Percentiles rank a stretch among this genome's conserved stretches.
phyloP scores from a whole-genome alignment of 2,888 invertebrate species.

The Callyntrura guangdongensis region DNA sequence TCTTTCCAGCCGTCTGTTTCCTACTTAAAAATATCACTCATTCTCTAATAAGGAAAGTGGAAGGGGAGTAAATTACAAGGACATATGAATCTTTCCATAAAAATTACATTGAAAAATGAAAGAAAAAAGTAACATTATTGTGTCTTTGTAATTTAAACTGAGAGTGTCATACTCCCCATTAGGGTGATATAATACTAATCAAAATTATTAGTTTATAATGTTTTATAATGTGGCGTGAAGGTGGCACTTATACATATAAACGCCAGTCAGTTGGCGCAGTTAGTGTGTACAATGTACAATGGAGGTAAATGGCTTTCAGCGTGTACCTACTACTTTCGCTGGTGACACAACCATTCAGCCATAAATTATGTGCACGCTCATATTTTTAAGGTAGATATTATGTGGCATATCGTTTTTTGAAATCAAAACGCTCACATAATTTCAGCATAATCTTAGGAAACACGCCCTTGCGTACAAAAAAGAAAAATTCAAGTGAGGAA shows the following conservation, averaged over 20 bases:
- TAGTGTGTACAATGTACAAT: slow-evolving; percentile 11
- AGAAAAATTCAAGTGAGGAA: background rate
- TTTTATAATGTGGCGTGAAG: slow-evolving; percentile 2
- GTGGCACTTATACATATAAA: background rate
- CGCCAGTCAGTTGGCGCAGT: slow-evolving; percentile 29
- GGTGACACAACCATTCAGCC: slow-evolving; percentile 73
- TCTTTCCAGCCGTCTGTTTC: slow-evolving; percentile 23
- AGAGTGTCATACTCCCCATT: background rate
- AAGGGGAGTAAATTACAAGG: slow-evolving; percentile 63
- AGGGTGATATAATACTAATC: background rate
- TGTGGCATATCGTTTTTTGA: background rate
- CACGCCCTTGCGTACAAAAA: background rate
- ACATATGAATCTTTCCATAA: slow-evolving; percentile 4
- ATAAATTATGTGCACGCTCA: slow-evolving; percentile 66
- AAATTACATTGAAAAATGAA: slow-evolving; percentile 8
- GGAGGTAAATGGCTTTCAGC: background rate
- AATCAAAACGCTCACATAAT: slow-evolving; percentile 9
- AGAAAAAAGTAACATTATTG: background rate
- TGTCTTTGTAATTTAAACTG: slow-evolving; percentile 25
- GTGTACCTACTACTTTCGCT: slow-evolving; percentile 4
- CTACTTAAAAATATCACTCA: slow-evolving; percentile 17
- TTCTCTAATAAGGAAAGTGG: background rate
- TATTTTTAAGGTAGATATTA: slow-evolving; percentile 16
- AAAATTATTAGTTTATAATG: slow-evolving; percentile 16
- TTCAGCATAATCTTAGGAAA: background rate